These are phyloP conservation scores for Byasa hedistus DNA, from an alignment of 2,888 invertebrate species.

Conservation along the genomic window DNA sequence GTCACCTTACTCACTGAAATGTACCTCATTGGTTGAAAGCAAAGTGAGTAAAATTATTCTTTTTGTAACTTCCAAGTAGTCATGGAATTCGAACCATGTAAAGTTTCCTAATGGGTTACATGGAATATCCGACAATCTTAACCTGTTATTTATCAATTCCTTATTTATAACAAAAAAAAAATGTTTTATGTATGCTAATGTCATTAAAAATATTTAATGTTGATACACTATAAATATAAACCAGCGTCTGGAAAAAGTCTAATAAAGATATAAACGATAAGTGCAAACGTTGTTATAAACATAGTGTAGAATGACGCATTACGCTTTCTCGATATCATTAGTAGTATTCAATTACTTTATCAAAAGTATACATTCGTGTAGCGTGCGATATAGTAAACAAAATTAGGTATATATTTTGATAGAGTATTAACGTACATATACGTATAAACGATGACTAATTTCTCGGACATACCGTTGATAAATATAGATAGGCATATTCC, in stretches of 20 bases:
- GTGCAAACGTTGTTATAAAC: constrained; percentile 5
- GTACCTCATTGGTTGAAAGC: constrained; percentile 55
- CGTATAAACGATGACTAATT: constrained; percentile 21
- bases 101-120: background rate
- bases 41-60: constrained; percentile 35
- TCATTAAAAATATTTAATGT: background rate
- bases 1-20: constrained; percentile 68
- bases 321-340: constrained; percentile 19
- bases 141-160: background rate
- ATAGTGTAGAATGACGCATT: constrained; percentile 6
- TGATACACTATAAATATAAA: constrained; percentile 9
- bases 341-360: constrained; percentile 18
- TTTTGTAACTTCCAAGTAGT: constrained; percentile 20
- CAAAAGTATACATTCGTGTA: constrained; percentile 20
- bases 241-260: constrained; percentile 16
- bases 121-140: background rate
- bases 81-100: constrained; percentile 27
- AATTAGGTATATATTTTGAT: background rate
- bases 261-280: constrained; percentile 16
- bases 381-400: constrained; percentile 9
- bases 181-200: background rate
- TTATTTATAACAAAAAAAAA: background rate
- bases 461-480: constrained; percentile 11
- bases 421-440: background rate
- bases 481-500: constrained; percentile 13